phyloP scores from a whole-genome alignment of 2,888 invertebrate species.

The Sphinx pinastri region DNA sequence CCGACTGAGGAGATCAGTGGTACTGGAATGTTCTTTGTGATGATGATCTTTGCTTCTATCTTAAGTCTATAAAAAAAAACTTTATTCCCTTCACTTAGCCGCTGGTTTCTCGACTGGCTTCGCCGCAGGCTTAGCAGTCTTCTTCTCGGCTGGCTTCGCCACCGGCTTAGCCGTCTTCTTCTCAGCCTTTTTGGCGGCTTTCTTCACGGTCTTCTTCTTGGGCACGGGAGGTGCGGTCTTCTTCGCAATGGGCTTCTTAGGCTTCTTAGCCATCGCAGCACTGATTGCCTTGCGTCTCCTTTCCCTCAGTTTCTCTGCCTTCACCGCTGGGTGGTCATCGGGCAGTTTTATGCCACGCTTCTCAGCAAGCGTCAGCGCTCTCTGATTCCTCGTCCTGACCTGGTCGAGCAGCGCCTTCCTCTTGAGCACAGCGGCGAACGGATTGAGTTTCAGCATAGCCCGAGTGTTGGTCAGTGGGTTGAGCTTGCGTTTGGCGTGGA shows the following conservation, averaged over 20 bases:
- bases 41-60: no score
- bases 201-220: constrained; percentile 61
- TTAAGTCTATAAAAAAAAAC: constrained; percentile 37
- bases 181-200: constrained; percentile 50
- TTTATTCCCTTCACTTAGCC: constrained; percentile 35
- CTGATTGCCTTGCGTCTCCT: constrained; percentile 79
- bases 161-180: constrained; percentile 25
- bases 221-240: constrained; percentile 75
- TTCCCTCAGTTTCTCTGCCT: constrained; percentile 77
- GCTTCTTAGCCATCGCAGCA: constrained; percentile 79
- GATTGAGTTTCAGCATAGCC: constrained; percentile 96
- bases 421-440: constrained; percentile 95
- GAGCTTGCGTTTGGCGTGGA: constrained; percentile 93
- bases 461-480: constrained; percentile 96
- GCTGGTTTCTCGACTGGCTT: constrained; percentile 30
- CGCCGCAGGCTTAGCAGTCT: background rate
- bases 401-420: constrained; percentile 91
- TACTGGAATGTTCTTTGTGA: no score
- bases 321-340: constrained; percentile 72
- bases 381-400: constrained; percentile 84
- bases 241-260: constrained; percentile 78
- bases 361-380: constrained; percentile 87
- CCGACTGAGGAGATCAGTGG: no score
- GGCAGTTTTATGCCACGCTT: constrained; percentile 87
- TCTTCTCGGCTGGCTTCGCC: constrained; percentile 25